phyloP scores from a whole-genome alignment of 1,140 invertebrate genomes.

The Proales similis region DNA sequence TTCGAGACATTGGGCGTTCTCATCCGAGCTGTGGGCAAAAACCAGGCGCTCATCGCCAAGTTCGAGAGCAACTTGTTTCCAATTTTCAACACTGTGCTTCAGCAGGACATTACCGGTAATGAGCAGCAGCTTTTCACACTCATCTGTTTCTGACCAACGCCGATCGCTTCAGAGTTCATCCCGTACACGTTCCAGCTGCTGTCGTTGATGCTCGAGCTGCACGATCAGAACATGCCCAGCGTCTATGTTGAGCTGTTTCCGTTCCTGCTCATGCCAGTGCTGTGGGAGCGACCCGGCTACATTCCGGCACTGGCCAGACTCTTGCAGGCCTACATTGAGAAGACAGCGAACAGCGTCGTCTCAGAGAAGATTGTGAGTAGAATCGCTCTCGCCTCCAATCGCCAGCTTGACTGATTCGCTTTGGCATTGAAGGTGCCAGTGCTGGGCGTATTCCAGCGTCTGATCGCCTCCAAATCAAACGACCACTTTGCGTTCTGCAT shows the following conservation, averaged over 20 bases:
- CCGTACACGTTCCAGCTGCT: constrained; percentile 95
- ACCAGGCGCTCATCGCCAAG: constrained; percentile 67
- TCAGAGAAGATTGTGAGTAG: constrained; percentile 40
- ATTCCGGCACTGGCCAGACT: constrained; percentile 80
- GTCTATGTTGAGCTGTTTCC: constrained; percentile 82
- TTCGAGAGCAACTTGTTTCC: constrained; percentile 87
- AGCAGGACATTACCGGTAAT: constrained; percentile 80
- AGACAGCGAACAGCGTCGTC: constrained; percentile 67
- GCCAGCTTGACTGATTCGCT: not conserved
- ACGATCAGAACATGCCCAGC: constrained; percentile 61
- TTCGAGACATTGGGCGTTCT: constrained; percentile 85
- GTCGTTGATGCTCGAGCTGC: constrained; percentile 77
- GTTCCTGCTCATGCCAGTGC: constrained; percentile 70
- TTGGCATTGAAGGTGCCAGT: constrained; percentile 62
- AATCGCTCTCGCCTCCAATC: constrained; percentile 29
- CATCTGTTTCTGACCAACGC: not conserved
- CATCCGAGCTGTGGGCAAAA: constrained; percentile 74
- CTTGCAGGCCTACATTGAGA: constrained; percentile 72
- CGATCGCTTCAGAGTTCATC: constrained; percentile 70
- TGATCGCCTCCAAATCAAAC: constrained; percentile 86
- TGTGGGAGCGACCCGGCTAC: constrained; percentile 87
- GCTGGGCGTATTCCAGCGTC: constrained; percentile 87
- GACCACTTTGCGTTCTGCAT: constrained; percentile 92
- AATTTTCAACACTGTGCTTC: constrained; percentile 82
- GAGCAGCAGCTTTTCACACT: constrained; percentile 9